Base-by-base conservation (phyloP, 2,113 vertebrate species). In the Cheilinus undulatus region DNA sequence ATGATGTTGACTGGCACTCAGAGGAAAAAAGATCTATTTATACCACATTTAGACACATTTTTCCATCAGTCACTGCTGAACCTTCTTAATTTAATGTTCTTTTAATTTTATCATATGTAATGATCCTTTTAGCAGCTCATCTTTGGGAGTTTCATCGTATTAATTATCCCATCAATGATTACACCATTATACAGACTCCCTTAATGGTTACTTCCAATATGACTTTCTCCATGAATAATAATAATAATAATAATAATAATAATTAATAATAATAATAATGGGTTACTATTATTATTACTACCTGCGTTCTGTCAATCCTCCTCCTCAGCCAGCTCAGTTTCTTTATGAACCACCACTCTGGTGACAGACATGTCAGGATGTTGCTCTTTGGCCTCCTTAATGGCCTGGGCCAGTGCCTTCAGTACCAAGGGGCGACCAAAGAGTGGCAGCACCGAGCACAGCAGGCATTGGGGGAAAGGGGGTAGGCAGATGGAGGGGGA, bases 351-450 rank as follows among this genome's bases (percentile, higher is more conserved):
- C 80, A 99, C 98, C 88, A 99, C 98, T 88, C 96, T 94, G 0
- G 98, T 99, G 79, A 99, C 97, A n/a, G 97, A 97, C 98, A 99
- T 99, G 91, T 99, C 98, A 67, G 98, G 98, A 92, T 99, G 98
- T 91, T 99, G 98, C 89, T 99, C 97, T 95, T 97, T 95, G 94
- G 97, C 97, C 95, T 99, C 98, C 93, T 97, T 97, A 91, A 99
- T 99, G 82, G 98, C 98, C 91, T 99, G 97, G 86, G 97, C 98
- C 94, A 99, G 91, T 12, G 97, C 98, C 98, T 99, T 74, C 82
- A 79, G 84, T 66, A 82, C 52, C 84, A 2, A 17, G 50, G 63
- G 28, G 72, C 59, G 73, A 57, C 79, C 83, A 87, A 78, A 66
- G 11, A 30, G 76, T 65, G 87, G 75, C 86, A 86, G 90, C 15